Conservation (phyloP, 2,888 invertebrate species). For the Pyrocoelia pectoralis region DNA sequence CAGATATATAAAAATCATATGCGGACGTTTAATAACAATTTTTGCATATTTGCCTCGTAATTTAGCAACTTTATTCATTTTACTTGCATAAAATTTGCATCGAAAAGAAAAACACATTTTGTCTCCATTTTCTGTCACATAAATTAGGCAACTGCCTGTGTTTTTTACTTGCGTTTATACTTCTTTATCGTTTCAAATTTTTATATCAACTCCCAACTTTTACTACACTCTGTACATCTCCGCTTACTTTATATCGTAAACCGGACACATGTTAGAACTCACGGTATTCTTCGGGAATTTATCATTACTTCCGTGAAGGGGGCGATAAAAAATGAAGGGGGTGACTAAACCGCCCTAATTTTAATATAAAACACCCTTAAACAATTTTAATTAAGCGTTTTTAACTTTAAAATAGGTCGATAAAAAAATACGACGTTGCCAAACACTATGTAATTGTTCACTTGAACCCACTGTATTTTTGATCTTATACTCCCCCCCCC, state of each 20-base stretch:
- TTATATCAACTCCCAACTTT: no score
- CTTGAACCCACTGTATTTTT: no score
- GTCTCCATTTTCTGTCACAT: slow-evolving; percentile 14
- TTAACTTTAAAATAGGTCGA: no score
- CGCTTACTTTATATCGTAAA: no score
- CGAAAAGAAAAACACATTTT: slow-evolving; percentile 12
- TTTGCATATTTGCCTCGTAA: slow-evolving; percentile 15
- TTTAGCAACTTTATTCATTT: slow-evolving; percentile 10
- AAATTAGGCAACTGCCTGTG: slow-evolving; percentile 13
- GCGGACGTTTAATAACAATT: slow-evolving; percentile 12
- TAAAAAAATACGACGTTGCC: no score
- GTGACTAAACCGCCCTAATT: background rate
- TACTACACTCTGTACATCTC: background rate
- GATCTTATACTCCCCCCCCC: no score
- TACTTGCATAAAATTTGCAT: slow-evolving; percentile 10
- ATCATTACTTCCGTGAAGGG: background rate
- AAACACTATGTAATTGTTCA: no score
- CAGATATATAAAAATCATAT: slow-evolving; percentile 1
- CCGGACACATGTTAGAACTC: no score
- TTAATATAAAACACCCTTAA: slow-evolving; percentile 1
- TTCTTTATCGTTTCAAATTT: no score
- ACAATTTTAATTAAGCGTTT: background rate
- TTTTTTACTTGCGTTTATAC: no score
- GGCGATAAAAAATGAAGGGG: background rate
- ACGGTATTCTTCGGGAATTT: background rate